Percentiles rank a stretch among this genome's conserved stretches.
Conservation (phyloP, 2,113 vertebrate species). For the Gallinago media region DNA sequence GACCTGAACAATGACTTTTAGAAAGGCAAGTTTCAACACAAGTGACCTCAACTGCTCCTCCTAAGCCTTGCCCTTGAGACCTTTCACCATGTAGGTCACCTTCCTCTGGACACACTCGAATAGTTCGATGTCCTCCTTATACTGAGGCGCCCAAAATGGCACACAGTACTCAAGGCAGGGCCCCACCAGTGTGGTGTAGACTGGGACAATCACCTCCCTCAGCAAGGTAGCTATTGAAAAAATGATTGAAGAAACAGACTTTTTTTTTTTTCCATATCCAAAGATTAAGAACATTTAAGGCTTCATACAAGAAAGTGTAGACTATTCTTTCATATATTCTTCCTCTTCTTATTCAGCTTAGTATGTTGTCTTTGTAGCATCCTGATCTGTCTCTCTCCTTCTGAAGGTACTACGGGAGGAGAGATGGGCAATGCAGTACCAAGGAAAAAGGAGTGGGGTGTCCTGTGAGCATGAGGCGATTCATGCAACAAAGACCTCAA, state of each 20-base stretch:
- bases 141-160: neutral
- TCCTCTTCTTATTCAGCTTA: neutral
- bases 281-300: neutral
- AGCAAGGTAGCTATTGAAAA: neutral
- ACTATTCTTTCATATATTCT: neutral
- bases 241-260: neutral
- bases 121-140: neutral
- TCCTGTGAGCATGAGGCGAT: neutral
- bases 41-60: neutral
- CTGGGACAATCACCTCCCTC: neutral
- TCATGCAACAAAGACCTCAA: neutral
- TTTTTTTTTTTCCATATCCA: neutral
- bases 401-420: neutral
- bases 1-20: too few relatives aligned
- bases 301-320: neutral
- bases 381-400: neutral
- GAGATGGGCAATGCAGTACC: neutral
- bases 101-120: neutral
- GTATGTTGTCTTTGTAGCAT: neutral
- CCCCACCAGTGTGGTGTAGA: fast-evolving
- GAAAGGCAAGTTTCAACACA: too few relatives aligned
- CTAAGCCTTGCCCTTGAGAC: neutral
- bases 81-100: neutral
- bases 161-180: neutral
- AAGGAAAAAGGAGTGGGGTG: neutral